These are phyloP conservation scores for Psylliodes chrysocephalus DNA, from an alignment of 2,888 invertebrate species.

Conservation along the genomic window DNA sequence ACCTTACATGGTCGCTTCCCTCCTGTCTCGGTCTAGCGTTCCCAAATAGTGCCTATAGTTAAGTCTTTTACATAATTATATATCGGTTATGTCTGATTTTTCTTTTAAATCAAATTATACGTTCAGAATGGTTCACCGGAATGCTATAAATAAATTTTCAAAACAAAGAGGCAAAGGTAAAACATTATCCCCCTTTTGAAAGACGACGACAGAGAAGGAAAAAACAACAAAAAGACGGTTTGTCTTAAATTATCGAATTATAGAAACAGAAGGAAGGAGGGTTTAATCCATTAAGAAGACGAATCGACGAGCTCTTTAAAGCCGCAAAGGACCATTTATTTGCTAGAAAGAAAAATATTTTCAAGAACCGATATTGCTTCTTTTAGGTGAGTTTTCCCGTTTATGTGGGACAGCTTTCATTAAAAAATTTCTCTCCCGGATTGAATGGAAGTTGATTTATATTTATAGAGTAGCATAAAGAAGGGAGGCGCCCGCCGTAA, in stretches of 20 bases:
- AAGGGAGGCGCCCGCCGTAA: neutral
- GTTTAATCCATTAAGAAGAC: slow-evolving; percentile 19
- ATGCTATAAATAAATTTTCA: no score
- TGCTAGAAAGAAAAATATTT: slow-evolving; percentile 12
- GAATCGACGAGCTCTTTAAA: neutral
- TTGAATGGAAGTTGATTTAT: neutral
- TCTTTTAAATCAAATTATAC: no score
- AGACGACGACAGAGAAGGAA: no score
- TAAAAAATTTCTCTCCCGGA: slow-evolving; percentile 10
- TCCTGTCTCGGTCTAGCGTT: no score
- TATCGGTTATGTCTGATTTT: no score
- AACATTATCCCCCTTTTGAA: no score
- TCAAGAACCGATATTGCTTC: slow-evolving; percentile 17
- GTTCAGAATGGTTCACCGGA: no score
- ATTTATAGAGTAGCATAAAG: neutral
- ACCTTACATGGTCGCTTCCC: no score
- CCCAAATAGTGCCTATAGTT: no score
- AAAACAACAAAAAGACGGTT: slow-evolving; percentile 1
- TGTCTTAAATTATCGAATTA: slow-evolving; percentile 18
- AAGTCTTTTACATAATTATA: no score
- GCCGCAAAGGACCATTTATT: slow-evolving; percentile 5
- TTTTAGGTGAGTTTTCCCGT: neutral
- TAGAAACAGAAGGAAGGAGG: slow-evolving; percentile 19
- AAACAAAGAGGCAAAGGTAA: no score
- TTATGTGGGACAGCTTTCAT: slow-evolving; percentile 2